Conservation (phyloP, 2,113 vertebrate genomes). For the Mustelus asterias region DNA sequence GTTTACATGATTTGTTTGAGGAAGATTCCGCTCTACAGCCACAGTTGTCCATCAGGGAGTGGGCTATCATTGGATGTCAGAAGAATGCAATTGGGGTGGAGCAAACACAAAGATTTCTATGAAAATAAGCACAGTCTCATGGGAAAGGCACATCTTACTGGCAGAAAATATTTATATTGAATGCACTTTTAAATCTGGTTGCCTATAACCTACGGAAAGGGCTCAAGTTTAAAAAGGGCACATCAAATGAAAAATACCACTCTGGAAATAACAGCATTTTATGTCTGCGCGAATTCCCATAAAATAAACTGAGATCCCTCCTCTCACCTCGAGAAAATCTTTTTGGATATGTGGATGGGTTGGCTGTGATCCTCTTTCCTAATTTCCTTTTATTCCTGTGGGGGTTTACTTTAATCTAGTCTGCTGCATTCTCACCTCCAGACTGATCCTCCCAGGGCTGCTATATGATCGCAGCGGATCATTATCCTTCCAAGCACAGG, state of each 20-base stretch:
- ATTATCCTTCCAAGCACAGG: constrained; percentile 66
- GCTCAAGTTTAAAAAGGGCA: constrained; percentile 54
- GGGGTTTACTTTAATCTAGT: constrained; percentile 80
- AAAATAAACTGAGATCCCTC: constrained; percentile 62
- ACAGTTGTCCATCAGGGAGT: constrained; percentile 25
- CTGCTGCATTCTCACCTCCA: constrained; percentile 84
- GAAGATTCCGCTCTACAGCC: not conserved
- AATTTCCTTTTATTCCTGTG: constrained; percentile 80
- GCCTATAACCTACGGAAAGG: constrained; percentile 57
- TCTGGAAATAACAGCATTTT: constrained; percentile 36
- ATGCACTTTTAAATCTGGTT: constrained; percentile 43
- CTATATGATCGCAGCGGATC: constrained; percentile 67
- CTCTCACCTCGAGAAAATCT: constrained; percentile 68
- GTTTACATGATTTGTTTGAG: constrained; percentile 17
- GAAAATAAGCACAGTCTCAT: constrained; percentile 43
- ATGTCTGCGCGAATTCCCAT: constrained; percentile 73
- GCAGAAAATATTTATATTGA: constrained; percentile 48
- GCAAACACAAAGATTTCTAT: not conserved
- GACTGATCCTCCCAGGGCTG: constrained; percentile 80
- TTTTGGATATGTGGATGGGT: constrained; percentile 71
- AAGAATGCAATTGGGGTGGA: constrained; percentile 15
- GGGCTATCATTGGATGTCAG: constrained; percentile 23
- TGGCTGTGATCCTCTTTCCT: constrained; percentile 72
- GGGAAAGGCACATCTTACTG: constrained; percentile 53
- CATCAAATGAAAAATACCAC: constrained; percentile 43